phyloP scores from a whole-genome alignment of 2,113 vertebrate species.

The Bolborhynchus lineola region DNA sequence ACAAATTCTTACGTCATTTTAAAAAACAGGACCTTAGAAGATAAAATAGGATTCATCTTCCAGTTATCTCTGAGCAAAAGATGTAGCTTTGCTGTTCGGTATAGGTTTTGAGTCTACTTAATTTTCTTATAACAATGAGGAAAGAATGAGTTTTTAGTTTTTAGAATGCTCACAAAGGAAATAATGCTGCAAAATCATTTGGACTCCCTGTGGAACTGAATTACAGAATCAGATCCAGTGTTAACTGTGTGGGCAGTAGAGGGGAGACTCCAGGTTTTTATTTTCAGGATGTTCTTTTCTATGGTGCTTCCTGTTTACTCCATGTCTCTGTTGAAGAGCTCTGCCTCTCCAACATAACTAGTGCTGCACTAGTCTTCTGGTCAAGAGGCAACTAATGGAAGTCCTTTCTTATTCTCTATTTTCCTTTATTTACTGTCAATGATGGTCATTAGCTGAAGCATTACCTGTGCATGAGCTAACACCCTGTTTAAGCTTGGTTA shows the following conservation, averaged over 20 bases:
- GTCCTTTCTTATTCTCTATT: not conserved
- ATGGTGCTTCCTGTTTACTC: not conserved
- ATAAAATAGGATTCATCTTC: not conserved
- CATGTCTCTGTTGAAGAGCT: not conserved
- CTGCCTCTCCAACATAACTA: not conserved
- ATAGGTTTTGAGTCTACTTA: not conserved
- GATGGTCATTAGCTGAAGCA: not conserved
- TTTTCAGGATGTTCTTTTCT: not conserved
- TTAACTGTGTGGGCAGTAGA: not conserved
- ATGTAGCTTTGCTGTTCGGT: not conserved
- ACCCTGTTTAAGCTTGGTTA: not conserved
- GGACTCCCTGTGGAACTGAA: not conserved
- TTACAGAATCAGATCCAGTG: not conserved
- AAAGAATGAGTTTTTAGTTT: not conserved
- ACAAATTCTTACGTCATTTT: not conserved
- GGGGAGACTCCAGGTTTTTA: not conserved
- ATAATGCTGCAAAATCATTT: not conserved
- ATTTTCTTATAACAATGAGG: not conserved
- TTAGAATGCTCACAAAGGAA: not conserved
- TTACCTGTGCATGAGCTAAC: not conserved
- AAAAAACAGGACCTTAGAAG: not conserved
- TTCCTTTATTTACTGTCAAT: not conserved
- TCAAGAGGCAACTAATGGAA: not conserved
- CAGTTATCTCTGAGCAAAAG: not conserved
- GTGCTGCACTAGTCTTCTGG: not conserved